These are phyloP conservation scores for Sinella curviseta DNA, from an alignment of 1,140 invertebrate species.

Conservation along the genomic window DNA sequence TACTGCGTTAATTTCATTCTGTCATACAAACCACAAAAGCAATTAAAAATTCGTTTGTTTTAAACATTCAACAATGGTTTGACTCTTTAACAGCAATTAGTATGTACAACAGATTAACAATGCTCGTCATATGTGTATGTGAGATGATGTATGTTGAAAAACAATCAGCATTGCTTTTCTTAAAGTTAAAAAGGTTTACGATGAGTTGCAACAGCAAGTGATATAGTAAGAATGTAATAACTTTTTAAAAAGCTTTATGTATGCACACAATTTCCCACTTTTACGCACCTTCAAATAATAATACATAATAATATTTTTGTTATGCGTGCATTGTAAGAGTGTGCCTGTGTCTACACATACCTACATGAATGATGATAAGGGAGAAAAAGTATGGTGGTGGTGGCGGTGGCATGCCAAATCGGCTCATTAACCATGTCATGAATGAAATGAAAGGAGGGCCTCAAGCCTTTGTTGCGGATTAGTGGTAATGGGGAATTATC, in stretches of 20 bases:
- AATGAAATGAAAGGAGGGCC: conserved; percentile 25
- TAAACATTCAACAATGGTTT: not conserved
- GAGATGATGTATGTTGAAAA: no score
- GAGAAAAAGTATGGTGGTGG: not conserved
- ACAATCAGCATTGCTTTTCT: no score
- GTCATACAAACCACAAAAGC: conserved; percentile 8
- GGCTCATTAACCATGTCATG: conserved; percentile 25
- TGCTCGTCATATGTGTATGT: no score
- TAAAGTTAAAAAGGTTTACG: no score
- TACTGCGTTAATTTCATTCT: not conserved
- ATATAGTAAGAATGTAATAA: no score
- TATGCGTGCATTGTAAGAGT: not conserved
- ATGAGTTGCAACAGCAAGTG: no score
- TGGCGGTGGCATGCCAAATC: conserved; percentile 23
- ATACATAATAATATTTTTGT: no score
- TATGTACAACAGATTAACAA: not conserved
- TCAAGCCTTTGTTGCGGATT: conserved; percentile 26
- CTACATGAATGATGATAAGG: not conserved
- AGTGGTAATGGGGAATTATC: conserved; percentile 18
- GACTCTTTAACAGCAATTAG: conserved; percentile 9
- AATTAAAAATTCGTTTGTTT: conserved; percentile 5
- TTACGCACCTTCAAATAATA: no score
- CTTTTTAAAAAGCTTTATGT: no score
- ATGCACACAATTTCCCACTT: no score
- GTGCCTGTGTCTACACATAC: not conserved